Percentiles rank a stretch among this genome's conserved stretches.
Conservation (phyloP, 2,113 vertebrate genomes). For the Chrysemys picta region DNA sequence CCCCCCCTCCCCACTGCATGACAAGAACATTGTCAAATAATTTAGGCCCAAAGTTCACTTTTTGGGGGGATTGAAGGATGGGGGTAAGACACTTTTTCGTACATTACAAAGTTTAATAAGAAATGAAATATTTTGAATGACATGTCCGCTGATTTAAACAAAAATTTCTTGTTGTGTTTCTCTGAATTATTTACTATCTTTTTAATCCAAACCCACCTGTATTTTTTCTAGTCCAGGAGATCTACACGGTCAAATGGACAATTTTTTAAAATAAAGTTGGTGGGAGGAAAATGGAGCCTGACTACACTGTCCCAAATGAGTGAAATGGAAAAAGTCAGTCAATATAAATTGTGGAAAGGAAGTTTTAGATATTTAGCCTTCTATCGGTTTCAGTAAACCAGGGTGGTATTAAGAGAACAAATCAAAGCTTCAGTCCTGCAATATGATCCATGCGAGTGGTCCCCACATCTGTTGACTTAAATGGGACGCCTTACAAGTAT, state of each 20-base stretch:
- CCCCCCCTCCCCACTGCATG: fast-evolving
- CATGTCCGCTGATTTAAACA: background rate
- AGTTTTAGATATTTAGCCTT: slow-evolving; percentile 24
- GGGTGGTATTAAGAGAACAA: slow-evolving; percentile 30
- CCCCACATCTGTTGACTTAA: background rate
- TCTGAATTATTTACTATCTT: background rate
- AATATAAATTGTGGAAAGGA: background rate
- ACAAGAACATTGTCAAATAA: background rate
- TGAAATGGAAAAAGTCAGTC: background rate
- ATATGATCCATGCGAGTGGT: slow-evolving; percentile 36
- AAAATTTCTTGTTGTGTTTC: background rate
- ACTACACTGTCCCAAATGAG: background rate
- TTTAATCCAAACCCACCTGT: background rate
- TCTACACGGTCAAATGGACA: background rate
- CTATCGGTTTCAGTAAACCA: slow-evolving; percentile 40
- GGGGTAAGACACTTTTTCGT: background rate
- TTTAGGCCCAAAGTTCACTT: background rate
- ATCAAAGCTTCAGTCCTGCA: slow-evolving; percentile 39
- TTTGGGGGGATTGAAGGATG: background rate
- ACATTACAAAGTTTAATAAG: background rate
- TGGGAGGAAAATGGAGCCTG: background rate
- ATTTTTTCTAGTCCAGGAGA: background rate
- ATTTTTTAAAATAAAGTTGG: background rate
- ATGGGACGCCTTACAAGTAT: background rate
- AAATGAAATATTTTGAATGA: background rate